Evolutionary conservation across 2,113 vertebrate genomes (phyloP).

Genomic region (Hyaena hyaena): DNA sequence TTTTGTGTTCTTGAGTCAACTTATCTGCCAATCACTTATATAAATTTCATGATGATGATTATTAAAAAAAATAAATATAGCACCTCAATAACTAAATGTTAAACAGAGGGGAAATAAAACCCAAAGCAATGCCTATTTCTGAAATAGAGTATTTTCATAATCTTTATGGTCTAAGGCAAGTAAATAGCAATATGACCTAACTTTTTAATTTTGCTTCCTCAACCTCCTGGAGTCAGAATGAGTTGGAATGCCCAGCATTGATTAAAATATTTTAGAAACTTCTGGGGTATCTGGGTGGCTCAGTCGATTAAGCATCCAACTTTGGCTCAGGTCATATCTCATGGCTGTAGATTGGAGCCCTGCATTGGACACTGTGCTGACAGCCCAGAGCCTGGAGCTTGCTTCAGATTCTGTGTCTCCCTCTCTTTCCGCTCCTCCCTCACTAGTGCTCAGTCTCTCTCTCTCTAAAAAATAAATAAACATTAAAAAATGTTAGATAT

Average conservation of each 20-base stretch:
- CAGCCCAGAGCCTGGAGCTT: too few species aligned
- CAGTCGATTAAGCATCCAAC: too few species aligned
- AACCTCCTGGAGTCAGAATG: background rate
- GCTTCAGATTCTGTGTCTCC: too few species aligned
- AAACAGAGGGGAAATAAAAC: constrained; percentile 14
- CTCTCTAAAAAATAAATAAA: too few species aligned
- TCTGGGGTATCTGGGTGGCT: background rate
- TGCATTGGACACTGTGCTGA: too few species aligned
- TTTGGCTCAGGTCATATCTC: too few species aligned
- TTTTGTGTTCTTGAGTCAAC: background rate
- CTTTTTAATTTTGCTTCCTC: background rate
- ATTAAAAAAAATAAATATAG: constrained; percentile 37
- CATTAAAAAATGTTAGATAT: background rate
- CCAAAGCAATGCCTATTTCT: background rate
- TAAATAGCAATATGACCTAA: background rate
- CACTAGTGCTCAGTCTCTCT: too few species aligned
- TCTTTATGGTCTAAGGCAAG: background rate
- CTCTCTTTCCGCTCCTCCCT: too few species aligned
- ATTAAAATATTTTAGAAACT: constrained; percentile 28
- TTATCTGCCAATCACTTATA: background rate
- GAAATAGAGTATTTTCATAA: background rate
- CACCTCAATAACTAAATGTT: background rate
- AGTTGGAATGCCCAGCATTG: background rate
- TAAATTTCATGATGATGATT: constrained; percentile 12
- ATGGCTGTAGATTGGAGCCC: too few species aligned